Conservation (phyloP, 2,113 vertebrate genomes). For the Oostethus manadensis region DNA sequence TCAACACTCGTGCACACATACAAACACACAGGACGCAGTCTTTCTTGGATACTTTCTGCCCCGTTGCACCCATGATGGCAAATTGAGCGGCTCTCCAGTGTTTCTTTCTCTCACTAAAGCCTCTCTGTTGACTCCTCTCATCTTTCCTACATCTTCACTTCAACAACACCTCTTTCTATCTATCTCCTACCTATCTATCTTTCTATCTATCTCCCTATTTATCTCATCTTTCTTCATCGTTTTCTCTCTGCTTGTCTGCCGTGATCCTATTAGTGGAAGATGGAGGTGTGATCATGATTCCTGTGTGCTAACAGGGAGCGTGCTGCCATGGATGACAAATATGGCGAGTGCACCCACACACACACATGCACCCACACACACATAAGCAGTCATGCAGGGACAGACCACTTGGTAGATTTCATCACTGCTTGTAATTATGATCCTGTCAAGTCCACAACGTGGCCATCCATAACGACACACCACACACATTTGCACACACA, state of each 20-base stretch:
- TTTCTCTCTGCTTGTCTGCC: slow-evolving; percentile 44
- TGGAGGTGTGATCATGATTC: slow-evolving; percentile 64
- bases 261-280: slow-evolving; percentile 64
- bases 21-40: slow-evolving; percentile 38
- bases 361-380: slow-evolving; percentile 31
- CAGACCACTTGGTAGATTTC: slow-evolving; percentile 68
- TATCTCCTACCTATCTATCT: slow-evolving; percentile 31
- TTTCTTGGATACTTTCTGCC: slow-evolving; percentile 72
- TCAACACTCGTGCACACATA: slow-evolving; percentile 23
- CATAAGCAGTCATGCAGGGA: slow-evolving; percentile 45
- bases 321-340: slow-evolving; percentile 68
- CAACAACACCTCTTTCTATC: slow-evolving; percentile 12
- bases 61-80: slow-evolving; percentile 72
- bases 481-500: slow-evolving; percentile 16
- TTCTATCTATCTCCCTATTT: slow-evolving; percentile 38
- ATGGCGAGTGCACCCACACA: slow-evolving; percentile 33
- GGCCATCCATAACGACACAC: slow-evolving; percentile 67
- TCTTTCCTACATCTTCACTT: slow-evolving; percentile 53
- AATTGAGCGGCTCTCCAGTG: slow-evolving; percentile 66
- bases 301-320: slow-evolving; percentile 65
- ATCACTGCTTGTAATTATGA: slow-evolving; percentile 71
- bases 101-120: slow-evolving; percentile 42
- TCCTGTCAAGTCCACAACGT: slow-evolving; percentile 66
- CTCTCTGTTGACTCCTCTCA: slow-evolving; percentile 62
- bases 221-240: slow-evolving; percentile 22